phyloP scores from a whole-genome alignment of 2,797 vertebrate species.

The Pitangus sulphuratus region DNA sequence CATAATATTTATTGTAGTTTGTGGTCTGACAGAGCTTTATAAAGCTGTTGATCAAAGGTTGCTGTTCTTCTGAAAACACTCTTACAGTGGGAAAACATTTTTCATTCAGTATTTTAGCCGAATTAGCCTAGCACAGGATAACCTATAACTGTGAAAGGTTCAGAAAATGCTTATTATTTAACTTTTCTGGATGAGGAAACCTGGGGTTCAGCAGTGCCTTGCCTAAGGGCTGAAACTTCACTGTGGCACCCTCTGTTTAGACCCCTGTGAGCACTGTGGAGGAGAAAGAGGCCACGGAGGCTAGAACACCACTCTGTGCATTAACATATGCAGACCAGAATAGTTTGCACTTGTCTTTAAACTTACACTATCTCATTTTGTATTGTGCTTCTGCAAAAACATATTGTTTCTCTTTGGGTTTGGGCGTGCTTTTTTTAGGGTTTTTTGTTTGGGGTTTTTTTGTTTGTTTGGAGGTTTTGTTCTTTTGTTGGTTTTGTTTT shows the following conservation, averaged over 20 bases:
- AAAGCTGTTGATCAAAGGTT: neutral
- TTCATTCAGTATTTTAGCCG: neutral
- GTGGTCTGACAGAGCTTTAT: neutral
- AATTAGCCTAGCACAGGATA: neutral
- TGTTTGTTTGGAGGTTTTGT: neutral
- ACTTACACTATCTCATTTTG: neutral
- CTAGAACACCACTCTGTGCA: neutral
- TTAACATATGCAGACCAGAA: neutral
- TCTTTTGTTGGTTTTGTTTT: neutral
- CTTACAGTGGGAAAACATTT: neutral
- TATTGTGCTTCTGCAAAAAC: neutral
- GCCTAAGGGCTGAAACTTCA: neutral
- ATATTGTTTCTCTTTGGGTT: neutral
- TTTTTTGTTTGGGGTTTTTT: neutral
- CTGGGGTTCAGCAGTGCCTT: neutral
- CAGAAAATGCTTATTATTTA: neutral
- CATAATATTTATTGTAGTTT: neutral
- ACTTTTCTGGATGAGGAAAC: neutral
- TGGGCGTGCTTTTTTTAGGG: rapidly evolving
- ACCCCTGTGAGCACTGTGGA: neutral
- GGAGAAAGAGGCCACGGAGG: neutral
- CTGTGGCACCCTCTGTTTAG: neutral
- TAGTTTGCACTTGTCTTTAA: neutral
- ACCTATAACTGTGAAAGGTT: neutral
- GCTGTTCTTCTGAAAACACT: neutral